Conservation (phyloP, 2,797 vertebrate species). For the Sebastes hubbsi region DNA sequence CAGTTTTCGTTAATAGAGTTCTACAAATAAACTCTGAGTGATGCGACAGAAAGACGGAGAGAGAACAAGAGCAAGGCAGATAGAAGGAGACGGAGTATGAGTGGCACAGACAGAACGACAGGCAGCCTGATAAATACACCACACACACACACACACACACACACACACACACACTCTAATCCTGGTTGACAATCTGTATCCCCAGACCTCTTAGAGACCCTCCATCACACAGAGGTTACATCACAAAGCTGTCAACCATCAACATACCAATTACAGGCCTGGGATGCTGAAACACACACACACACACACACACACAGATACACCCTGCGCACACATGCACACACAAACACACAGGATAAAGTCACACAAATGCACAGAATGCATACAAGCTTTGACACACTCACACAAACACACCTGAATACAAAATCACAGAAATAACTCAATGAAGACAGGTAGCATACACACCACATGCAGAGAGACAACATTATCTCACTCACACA, state of each 20-base stretch:
- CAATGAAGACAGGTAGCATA: too few species aligned
- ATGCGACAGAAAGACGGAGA: neutral
- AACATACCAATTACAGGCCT: constrained; percentile 46
- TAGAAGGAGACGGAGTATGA: neutral
- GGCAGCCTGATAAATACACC: neutral
- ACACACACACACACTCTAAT: constrained; percentile 23
- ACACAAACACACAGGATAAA: neutral
- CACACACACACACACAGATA: neutral
- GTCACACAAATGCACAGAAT: neutral
- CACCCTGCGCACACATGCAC: neutral
- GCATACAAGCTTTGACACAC: too few species aligned
- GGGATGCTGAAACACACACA: neutral
- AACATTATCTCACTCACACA: neutral
- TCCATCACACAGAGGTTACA: constrained; percentile 47
- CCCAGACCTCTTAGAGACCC: constrained; percentile 53
- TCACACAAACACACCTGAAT: too few species aligned
- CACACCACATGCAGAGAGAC: too few species aligned
- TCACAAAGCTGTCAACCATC: constrained; percentile 50
- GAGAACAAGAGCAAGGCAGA: neutral
- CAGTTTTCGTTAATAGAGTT: neutral
- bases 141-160: neutral
- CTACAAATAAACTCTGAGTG: constrained; percentile 23
- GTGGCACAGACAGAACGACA: constrained; percentile 7
- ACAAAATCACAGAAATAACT: too few species aligned
- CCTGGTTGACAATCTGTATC: constrained; percentile 58